Evolutionary conservation across 2,113 vertebrate species (phyloP).

Genomic region (Chitala chitala): DNA sequence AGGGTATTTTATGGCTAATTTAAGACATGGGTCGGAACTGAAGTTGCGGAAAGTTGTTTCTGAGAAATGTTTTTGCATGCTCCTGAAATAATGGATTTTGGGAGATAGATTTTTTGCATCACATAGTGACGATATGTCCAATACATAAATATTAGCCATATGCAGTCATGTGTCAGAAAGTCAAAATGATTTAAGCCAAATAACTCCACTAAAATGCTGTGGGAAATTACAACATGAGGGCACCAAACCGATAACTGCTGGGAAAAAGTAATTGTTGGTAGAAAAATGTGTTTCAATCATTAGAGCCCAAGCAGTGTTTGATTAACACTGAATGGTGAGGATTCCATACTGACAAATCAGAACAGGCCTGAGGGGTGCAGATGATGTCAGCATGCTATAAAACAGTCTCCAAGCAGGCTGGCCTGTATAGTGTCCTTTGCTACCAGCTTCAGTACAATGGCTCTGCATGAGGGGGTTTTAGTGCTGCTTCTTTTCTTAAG

Average conservation of each 20-base stretch:
- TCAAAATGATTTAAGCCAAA: background rate
- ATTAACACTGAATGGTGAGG: background rate
- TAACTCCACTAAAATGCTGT: background rate
- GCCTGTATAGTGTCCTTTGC: background rate
- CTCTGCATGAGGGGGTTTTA: background rate
- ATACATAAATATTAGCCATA: background rate
- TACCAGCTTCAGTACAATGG: background rate
- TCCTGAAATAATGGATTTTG: too few species aligned
- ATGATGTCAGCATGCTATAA: background rate
- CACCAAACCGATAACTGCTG: background rate
- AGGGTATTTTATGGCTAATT: too few species aligned
- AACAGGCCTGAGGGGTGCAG: background rate
- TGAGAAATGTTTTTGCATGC: too few species aligned
- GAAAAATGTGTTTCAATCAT: background rate
- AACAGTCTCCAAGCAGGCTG: background rate
- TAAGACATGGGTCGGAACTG: too few species aligned
- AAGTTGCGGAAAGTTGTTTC: too few species aligned
- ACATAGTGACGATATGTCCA: too few species aligned
- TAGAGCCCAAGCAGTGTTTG: background rate
- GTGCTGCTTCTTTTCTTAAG: background rate
- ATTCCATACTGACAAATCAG: constrained; percentile 3
- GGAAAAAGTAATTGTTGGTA: constrained; percentile 3
- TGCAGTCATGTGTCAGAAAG: constrained; percentile 1
- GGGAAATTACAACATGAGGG: background rate
- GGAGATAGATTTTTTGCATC: too few species aligned